These are phyloP conservation scores for Brachyistius frenatus DNA, from an alignment of 2,113 vertebrate species.

Conservation along the genomic window DNA sequence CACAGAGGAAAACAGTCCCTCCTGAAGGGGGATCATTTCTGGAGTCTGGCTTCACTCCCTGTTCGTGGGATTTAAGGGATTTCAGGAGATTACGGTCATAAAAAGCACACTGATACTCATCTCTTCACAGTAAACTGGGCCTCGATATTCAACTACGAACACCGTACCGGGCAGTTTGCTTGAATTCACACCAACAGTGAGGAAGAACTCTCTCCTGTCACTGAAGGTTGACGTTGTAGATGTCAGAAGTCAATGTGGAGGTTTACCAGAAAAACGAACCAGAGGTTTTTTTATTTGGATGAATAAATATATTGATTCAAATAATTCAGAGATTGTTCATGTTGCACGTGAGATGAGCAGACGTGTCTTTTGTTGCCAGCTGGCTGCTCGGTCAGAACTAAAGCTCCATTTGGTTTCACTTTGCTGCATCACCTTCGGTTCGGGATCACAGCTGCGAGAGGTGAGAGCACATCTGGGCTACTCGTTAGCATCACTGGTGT, in stretches of 20 bases:
- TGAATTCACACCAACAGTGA: too few species aligned
- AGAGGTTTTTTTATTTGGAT: conserved; percentile 3
- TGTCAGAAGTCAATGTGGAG: neutral
- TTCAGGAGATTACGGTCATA: conserved; percentile 11
- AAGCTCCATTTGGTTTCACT: conserved; percentile 47
- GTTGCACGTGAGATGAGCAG: too few species aligned
- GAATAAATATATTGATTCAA: neutral
- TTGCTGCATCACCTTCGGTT: conserved; percentile 50
- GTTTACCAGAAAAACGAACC: neutral
- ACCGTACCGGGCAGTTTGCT: neutral
- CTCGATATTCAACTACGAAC: neutral
- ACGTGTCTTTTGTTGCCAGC: conserved; percentile 1
- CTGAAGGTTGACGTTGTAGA: neutral
- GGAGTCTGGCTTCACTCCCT: conserved; percentile 3
- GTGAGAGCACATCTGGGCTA: conserved; percentile 36
- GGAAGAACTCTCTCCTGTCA: neutral
- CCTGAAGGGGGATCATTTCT: neutral
- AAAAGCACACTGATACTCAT: neutral
- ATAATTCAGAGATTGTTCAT: too few species aligned
- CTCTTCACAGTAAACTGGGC: too few species aligned
- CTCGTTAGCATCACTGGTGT: conserved; percentile 26
- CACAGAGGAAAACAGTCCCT: neutral
- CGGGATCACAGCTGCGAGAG: conserved; percentile 32
- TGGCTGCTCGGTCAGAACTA: neutral
- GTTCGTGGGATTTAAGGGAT: neutral